Evolutionary conservation across 2,113 vertebrate species (phyloP).

Genomic region (Microcebus lehilahytsara): DNA sequence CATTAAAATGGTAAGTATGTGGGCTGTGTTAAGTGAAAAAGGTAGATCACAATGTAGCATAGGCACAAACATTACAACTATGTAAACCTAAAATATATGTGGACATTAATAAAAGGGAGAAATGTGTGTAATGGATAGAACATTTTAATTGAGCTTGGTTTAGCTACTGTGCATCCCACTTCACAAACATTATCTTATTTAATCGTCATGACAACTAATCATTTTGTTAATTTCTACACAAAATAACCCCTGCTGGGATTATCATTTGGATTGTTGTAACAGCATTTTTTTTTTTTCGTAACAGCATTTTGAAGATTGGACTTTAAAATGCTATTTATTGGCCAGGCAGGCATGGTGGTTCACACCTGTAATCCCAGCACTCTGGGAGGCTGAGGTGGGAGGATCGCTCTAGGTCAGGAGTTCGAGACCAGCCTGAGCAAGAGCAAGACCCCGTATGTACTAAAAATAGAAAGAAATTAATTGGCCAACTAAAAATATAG

Average conservation of each 20-base stretch:
- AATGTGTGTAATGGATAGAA: not conserved
- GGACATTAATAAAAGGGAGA: not conserved
- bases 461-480: too few relatives aligned
- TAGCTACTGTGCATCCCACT: not conserved
- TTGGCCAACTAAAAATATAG: too few relatives aligned
- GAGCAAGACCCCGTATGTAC: too few relatives aligned
- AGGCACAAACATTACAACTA: constrained; percentile 7
- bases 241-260: not conserved
- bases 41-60: not conserved
- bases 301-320: constrained; percentile 14
- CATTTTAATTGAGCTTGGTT: not conserved
- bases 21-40: constrained; percentile 20
- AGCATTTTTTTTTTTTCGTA: not conserved
- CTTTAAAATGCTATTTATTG: not conserved
- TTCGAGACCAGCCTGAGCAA: too few relatives aligned
- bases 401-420: too few relatives aligned
- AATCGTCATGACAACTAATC: not conserved
- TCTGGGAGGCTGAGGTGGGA: too few relatives aligned
- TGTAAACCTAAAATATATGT: constrained; percentile 20
- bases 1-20: not conserved
- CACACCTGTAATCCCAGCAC: too few relatives aligned
- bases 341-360: too few relatives aligned
- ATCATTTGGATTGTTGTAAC: not conserved
- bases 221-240: not conserved
- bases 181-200: not conserved